Base-by-base conservation (phyloP, 2,113 vertebrate species). In the Bubo blakistoni region DNA sequence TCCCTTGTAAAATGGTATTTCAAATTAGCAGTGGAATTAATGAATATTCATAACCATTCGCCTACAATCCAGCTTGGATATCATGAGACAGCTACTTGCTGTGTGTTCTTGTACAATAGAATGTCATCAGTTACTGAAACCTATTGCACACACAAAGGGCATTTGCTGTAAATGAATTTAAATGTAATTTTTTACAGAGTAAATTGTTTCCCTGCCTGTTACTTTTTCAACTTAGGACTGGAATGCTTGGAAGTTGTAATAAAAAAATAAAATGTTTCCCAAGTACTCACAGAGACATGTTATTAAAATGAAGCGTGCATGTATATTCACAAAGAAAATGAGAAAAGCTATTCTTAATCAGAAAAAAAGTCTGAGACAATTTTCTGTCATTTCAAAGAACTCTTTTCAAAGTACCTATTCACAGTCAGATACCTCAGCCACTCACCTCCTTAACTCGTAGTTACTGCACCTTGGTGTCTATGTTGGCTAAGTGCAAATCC, bases 251-350 rank as follows among this genome's bases (percentile, higher is more conserved):
- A 91, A 92, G 51, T 49, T 67, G 58, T 27, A 88, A 44, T 54
- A 76, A 74, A 55, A 40, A 70, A 27, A 63, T 61, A 49, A 49
- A 49, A 11, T 16, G 8, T 78, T 94, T 88, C 58, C 81, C 59
- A 78, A 80, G 61, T 66, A 89, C 7, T 93, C 46, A 66, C 11
- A 70, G 49, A n/a, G 24, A 61, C 5, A 40, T 36, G 29, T 55
- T 78, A 70, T 83, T 93, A 90, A 93, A 93, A 88, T 83, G 76
- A 93, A 83, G 4, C 46, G 63, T 80, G 25, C 22, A 67, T 77
- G 22, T 83, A 84, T 91, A 90, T 91, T 90, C 84, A 81, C 90
- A 58, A 96, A 95, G 40, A 36, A 89, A 96, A 93, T 74, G 17
- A 84, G 65, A 85, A 92, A 94, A 88, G 30, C 38, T 76, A 44